phyloP scores from a whole-genome alignment of 2,113 vertebrate genomes.

The Aptenodytes forsteri region DNA sequence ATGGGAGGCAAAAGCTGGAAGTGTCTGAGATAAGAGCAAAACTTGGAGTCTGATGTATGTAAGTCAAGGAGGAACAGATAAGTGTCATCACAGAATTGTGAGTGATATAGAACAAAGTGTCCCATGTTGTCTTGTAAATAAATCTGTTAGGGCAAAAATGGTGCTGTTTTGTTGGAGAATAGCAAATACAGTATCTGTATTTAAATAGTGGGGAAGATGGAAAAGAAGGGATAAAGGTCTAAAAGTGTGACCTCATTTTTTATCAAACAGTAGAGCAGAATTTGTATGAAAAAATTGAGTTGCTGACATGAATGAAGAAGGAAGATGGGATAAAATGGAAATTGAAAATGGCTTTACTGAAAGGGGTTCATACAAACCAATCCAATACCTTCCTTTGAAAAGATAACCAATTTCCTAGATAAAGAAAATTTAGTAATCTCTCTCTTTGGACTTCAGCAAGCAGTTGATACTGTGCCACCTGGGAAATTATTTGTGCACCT shows the following conservation, averaged over 20 bases:
- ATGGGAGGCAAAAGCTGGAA: neutral
- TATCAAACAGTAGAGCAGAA: neutral
- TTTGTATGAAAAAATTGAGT: neutral
- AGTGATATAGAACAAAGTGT: neutral
- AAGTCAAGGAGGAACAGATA: neutral
- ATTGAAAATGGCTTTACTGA: conserved; percentile 26
- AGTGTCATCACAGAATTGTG: neutral
- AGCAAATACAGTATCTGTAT: neutral
- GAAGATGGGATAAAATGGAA: neutral
- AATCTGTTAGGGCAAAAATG: neutral
- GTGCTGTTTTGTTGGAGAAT: neutral
- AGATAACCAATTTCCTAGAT: conserved; percentile 17
- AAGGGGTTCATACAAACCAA: neutral
- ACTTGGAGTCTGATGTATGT: neutral
- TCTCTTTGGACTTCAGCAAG: conserved; percentile 1
- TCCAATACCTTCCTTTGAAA: conserved; percentile 10
- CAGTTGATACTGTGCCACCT: neutral
- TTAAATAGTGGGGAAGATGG: neutral
- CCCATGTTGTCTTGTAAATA: neutral
- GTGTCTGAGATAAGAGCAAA: neutral
- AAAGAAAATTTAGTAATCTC: conserved; percentile 21
- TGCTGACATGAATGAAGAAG: neutral
- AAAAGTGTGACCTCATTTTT: neutral
- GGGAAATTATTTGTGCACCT: neutral
- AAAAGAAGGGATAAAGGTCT: neutral